phyloP scores from a whole-genome alignment of 2,113 vertebrate genomes.

The Hucho hucho region DNA sequence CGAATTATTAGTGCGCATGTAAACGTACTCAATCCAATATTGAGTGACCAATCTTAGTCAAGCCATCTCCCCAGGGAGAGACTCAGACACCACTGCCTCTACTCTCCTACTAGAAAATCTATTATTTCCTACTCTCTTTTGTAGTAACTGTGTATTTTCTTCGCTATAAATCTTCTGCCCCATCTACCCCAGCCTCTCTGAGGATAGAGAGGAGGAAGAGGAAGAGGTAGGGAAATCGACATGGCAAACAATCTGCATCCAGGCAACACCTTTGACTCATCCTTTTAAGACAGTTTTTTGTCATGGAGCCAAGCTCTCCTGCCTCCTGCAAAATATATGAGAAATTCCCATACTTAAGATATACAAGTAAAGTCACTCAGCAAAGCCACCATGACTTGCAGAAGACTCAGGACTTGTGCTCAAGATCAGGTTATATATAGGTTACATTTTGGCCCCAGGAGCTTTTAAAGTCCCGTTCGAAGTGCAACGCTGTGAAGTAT shows the following conservation, averaged over 20 bases:
- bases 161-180: neutral
- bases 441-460: no score
- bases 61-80: neutral
- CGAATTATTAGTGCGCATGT: no score
- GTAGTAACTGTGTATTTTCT: neutral
- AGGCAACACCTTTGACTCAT: neutral
- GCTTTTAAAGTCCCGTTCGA: no score
- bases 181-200: neutral
- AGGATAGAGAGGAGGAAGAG: neutral
- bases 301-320: neutral
- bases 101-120: neutral
- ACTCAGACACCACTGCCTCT: neutral
- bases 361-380: neutral
- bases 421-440: no score
- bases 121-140: neutral
- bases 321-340: neutral
- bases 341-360: neutral
- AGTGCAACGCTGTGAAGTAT: no score
- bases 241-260: neutral
- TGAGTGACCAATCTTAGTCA: no score
- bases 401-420: neutral
- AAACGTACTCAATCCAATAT: no score
- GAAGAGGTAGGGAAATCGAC: neutral
- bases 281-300: neutral
- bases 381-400: neutral